phyloP scores from a whole-genome alignment of 2,888 invertebrate genomes.

The Leptinotarsa tumamoca region DNA sequence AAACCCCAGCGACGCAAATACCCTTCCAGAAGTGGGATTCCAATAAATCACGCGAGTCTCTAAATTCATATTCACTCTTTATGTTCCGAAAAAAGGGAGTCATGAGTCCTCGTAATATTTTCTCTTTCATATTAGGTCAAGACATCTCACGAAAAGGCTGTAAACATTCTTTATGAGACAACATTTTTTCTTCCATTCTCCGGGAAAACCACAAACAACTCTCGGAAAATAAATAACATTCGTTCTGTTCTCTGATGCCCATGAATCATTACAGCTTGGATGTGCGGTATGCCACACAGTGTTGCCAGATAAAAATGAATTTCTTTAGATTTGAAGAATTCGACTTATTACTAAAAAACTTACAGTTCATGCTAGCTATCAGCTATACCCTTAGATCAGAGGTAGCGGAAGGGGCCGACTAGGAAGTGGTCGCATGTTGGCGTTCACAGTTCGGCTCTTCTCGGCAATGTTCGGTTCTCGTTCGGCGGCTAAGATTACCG shows the following conservation, averaged over 20 bases:
- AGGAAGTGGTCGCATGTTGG: too few relatives aligned
- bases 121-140: background rate
- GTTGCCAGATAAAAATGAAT: too few relatives aligned
- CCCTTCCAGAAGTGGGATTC: background rate
- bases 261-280: slow-evolving; percentile 1
- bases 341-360: too few relatives aligned
- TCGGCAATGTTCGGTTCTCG: too few relatives aligned
- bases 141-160: background rate
- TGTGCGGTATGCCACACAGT: slow-evolving; percentile 9
- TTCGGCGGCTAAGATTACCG: too few relatives aligned
- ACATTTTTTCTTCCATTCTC: background rate
- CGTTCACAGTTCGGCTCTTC: too few relatives aligned
- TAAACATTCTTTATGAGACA: background rate
- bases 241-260: slow-evolving; percentile 9
- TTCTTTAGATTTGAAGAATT: too few relatives aligned
- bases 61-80: background rate
- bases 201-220: slow-evolving; percentile 13
- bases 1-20: too few relatives aligned
- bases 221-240: slow-evolving; percentile 7
- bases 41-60: background rate
- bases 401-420: too few relatives aligned
- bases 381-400: too few relatives aligned
- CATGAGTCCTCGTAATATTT: background rate
- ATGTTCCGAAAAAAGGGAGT: background rate
- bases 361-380: too few relatives aligned